phyloP scores from a whole-genome alignment of 2,797 vertebrate species.

The Helarctos malayanus region DNA sequence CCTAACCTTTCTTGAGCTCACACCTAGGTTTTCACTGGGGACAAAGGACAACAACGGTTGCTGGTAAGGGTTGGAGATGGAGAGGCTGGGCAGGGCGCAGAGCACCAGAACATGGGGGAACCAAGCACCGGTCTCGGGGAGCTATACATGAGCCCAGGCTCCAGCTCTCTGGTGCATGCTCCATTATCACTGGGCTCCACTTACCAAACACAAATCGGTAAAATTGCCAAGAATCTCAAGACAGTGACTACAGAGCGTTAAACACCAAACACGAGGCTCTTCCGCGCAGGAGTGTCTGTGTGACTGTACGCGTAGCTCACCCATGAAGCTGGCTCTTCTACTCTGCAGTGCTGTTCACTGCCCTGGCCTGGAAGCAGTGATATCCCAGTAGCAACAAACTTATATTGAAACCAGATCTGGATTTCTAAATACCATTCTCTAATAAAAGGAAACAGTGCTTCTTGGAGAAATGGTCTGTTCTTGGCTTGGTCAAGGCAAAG shows the following conservation, averaged over 20 bases:
- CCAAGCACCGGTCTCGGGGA: background rate
- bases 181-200: background rate
- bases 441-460: background rate
- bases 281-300: background rate
- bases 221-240: conserved; percentile 36
- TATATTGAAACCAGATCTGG: conserved; percentile 2
- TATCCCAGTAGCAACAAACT: background rate
- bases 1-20: background rate
- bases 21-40: background rate
- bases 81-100: background rate
- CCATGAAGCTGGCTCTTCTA: background rate
- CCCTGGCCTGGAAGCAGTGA: background rate
- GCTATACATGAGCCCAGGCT: background rate
- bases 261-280: background rate
- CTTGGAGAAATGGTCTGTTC: conserved; percentile 6
- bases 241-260: conserved; percentile 1
- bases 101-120: background rate
- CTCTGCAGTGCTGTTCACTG: background rate
- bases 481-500: background rate
- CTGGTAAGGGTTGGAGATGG: background rate
- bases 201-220: conserved; percentile 10
- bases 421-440: conserved; percentile 39
- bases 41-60: background rate
- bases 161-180: background rate
- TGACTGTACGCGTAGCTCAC: background rate